Conservation (phyloP, 2,797 vertebrate genomes). For the Xenopus petersii region DNA sequence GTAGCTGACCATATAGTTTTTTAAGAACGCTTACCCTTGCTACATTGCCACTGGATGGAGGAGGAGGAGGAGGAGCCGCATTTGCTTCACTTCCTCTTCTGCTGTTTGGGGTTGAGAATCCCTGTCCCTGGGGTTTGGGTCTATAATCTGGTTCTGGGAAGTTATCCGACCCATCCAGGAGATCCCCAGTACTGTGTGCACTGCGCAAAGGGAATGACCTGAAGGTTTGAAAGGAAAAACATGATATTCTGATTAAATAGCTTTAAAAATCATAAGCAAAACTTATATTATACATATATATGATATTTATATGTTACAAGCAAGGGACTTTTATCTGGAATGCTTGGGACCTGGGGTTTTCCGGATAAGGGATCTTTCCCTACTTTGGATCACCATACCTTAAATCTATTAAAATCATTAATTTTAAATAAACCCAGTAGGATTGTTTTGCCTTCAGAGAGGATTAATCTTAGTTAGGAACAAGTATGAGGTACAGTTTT, state of each 20-base stretch:
- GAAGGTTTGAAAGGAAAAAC: background rate
- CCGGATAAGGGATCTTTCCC: too few relatives aligned
- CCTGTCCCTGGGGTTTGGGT: slow-evolving; percentile 43
- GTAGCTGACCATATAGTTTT: too few relatives aligned
- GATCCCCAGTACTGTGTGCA: slow-evolving; percentile 81
- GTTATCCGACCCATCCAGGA: slow-evolving; percentile 70
- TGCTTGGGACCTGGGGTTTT: too few relatives aligned
- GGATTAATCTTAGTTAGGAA: too few relatives aligned
- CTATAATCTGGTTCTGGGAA: slow-evolving; percentile 52
- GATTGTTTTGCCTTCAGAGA: too few relatives aligned
- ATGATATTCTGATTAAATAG: too few relatives aligned
- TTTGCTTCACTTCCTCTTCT: slow-evolving; percentile 50
- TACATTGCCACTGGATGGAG: slow-evolving; percentile 12
- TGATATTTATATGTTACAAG: too few relatives aligned
- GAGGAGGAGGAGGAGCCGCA: background rate
- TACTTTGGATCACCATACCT: too few relatives aligned
- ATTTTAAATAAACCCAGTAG: too few relatives aligned
- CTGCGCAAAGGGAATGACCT: slow-evolving; percentile 70
- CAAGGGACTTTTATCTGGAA: too few relatives aligned
- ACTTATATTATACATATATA: background rate
- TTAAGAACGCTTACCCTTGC: slow-evolving; percentile 21
- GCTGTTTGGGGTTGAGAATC: slow-evolving; percentile 50
- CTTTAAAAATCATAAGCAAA: background rate
- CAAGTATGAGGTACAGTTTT: too few relatives aligned
- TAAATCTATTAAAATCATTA: too few relatives aligned